Percentiles rank a stretch among this genome's conserved stretches.
Evolutionary conservation across 2,888 invertebrate species (phyloP).

Genomic region (Oxystoma pomonae): DNA sequence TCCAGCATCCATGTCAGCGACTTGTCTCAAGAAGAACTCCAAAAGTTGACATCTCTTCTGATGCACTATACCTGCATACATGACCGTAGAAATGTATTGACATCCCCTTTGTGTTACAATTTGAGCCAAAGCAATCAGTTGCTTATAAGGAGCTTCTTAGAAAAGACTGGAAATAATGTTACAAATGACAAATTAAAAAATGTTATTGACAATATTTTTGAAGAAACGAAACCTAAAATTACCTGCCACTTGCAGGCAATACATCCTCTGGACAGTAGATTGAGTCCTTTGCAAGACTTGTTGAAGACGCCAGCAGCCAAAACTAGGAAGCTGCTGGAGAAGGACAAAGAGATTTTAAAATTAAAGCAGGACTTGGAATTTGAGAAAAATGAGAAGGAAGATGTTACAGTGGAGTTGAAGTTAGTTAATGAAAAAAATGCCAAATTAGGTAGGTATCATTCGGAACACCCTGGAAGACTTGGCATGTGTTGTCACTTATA

Average conservation of each 20-base stretch:
- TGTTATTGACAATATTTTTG: slow-evolving; percentile 31
- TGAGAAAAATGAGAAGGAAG: slow-evolving; percentile 59
- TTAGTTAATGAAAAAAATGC: slow-evolving; percentile 53
- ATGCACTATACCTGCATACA: slow-evolving; percentile 44
- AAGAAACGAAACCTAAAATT: slow-evolving; percentile 18
- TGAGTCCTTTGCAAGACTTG: slow-evolving; percentile 41
- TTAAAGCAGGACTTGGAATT: slow-evolving; percentile 58
- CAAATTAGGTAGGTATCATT: slow-evolving; percentile 54
- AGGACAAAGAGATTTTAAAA: slow-evolving; percentile 49
- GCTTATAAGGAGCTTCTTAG: slow-evolving; percentile 39
- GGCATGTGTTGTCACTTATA: too few species aligned
- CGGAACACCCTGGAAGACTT: too few species aligned
- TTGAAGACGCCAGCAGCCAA: slow-evolving; percentile 39
- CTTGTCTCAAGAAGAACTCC: slow-evolving; percentile 30
- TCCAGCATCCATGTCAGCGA: slow-evolving; percentile 33
- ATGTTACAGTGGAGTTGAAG: slow-evolving; percentile 57
- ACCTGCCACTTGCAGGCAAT: slow-evolving; percentile 8
- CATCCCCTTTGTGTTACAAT: slow-evolving; percentile 40
- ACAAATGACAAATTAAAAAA: slow-evolving; percentile 33
- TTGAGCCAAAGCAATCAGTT: slow-evolving; percentile 37
- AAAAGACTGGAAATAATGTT: slow-evolving; percentile 33
- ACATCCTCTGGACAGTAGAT: slow-evolving; percentile 15
- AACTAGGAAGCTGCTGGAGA: slow-evolving; percentile 34
- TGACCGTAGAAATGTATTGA: slow-evolving; percentile 41
- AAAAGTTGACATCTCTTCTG: slow-evolving; percentile 38